A percentile compares a stretch with the other conserved stretches of the same genome.
These are phyloP conservation scores for Euplexia lucipara DNA, from an alignment of 2,888 invertebrate genomes.

Conservation along the genomic window DNA sequence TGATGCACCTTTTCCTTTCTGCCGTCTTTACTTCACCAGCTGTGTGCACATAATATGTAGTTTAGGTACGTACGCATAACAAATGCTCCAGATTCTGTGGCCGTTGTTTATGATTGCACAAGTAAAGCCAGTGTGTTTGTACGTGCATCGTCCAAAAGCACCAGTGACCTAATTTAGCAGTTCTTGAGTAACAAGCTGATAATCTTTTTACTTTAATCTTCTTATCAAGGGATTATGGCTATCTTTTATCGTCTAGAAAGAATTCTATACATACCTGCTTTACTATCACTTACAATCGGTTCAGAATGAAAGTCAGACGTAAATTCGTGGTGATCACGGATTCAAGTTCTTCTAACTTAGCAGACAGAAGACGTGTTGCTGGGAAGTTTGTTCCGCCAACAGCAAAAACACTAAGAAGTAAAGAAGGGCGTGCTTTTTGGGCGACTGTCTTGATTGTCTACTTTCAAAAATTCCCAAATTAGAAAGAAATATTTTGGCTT, in stretches of 20 bases:
- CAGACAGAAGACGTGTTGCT: too few species aligned
- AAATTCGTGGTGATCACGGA: background rate
- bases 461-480: too few species aligned
- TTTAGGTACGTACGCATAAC: background rate
- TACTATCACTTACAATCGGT: background rate
- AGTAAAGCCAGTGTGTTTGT: slow-evolving; percentile 36
- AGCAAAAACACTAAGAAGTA: too few species aligned
- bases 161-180: slow-evolving; percentile 40
- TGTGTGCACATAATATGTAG: too few species aligned
- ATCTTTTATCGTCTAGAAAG: slow-evolving; percentile 24
- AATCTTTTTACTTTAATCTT: slow-evolving; percentile 39
- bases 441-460: too few species aligned
- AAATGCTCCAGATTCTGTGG: slow-evolving; percentile 41
- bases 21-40: background rate
- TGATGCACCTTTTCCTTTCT: too few species aligned
- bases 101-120: slow-evolving; percentile 45
- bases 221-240: slow-evolving; percentile 34
- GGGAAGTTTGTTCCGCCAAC: too few species aligned
- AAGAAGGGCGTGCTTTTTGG: too few species aligned
- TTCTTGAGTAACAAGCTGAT: slow-evolving; percentile 31
- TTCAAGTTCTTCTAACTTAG: too few species aligned
- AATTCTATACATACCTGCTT: background rate
- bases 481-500: too few species aligned
- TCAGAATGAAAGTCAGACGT: background rate
- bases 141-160: slow-evolving; percentile 23